phyloP scores from a whole-genome alignment of 2,888 invertebrate species.

The Plagodis dolabraria region DNA sequence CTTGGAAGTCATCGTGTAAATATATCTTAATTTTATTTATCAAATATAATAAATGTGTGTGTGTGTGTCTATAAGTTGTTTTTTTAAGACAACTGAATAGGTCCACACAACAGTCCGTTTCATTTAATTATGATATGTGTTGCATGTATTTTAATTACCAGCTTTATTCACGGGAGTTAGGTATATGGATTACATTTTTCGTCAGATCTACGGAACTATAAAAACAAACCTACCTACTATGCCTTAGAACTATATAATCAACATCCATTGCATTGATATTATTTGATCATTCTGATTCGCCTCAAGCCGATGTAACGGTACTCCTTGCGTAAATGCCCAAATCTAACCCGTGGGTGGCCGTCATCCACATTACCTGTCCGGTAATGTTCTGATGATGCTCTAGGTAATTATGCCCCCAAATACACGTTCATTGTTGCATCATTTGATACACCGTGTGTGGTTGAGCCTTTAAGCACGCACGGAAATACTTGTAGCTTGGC shows the following conservation, averaged over 20 bases:
- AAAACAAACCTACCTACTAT: neutral
- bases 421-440: constrained; percentile 61
- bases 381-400: constrained; percentile 67
- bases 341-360: constrained; percentile 62
- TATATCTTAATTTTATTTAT: too few species aligned
- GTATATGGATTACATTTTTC: too few species aligned
- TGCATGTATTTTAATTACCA: too few species aligned
- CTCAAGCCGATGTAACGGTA: constrained; percentile 25
- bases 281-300: constrained; percentile 41
- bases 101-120: too few species aligned
- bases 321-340: constrained; percentile 27
- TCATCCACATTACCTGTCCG: constrained; percentile 49
- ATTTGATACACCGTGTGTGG: constrained; percentile 71
- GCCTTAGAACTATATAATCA: constrained; percentile 16
- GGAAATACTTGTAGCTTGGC: constrained; percentile 4
- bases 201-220: too few species aligned
- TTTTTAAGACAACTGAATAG: too few species aligned
- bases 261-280: constrained; percentile 31
- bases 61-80: too few species aligned
- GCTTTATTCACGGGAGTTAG: too few species aligned
- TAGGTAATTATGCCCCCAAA: constrained; percentile 71
- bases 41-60: too few species aligned
- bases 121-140: too few species aligned
- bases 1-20: too few species aligned
- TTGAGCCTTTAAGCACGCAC: constrained; percentile 31